A percentile compares a stretch with the other conserved stretches of the same genome.
phyloP scores from a whole-genome alignment of 2,888 invertebrate genomes.

The Drosophila incognita region DNA sequence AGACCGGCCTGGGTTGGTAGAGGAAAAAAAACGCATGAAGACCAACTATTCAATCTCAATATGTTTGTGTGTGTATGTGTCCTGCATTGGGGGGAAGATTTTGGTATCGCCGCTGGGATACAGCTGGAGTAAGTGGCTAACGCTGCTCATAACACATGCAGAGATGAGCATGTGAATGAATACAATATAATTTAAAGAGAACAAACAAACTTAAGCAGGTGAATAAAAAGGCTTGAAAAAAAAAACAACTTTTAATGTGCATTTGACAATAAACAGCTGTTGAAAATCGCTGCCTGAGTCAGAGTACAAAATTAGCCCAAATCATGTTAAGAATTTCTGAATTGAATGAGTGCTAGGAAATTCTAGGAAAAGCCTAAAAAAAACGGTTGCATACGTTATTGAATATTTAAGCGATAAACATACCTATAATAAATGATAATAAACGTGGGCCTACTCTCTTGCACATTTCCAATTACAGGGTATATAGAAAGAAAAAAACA shows the following conservation, averaged over 20 bases:
- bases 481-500: neutral
- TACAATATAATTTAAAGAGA: neutral
- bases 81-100: slow-evolving; percentile 42
- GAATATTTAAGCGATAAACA: neutral
- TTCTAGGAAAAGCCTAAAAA: neutral
- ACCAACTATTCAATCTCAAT: slow-evolving; percentile 48
- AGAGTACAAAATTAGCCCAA: neutral
- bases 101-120: slow-evolving; percentile 2
- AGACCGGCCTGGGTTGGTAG: slow-evolving; percentile 42
- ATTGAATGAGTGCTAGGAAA: no score
- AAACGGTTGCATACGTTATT: neutral
- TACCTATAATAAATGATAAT: neutral
- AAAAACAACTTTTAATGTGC: neutral
- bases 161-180: slow-evolving; percentile 28
- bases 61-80: slow-evolving; percentile 12
- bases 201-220: neutral
- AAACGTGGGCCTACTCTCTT: neutral
- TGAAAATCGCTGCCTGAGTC: neutral
- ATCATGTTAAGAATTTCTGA: neutral
- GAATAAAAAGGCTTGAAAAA: neutral
- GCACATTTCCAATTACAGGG: neutral
- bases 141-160: slow-evolving; percentile 9
- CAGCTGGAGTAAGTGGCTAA: slow-evolving; percentile 14
- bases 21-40: slow-evolving; percentile 11
- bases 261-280: neutral